phyloP scores from a whole-genome alignment of 2,113 vertebrate species.

The Charina bottae region DNA sequence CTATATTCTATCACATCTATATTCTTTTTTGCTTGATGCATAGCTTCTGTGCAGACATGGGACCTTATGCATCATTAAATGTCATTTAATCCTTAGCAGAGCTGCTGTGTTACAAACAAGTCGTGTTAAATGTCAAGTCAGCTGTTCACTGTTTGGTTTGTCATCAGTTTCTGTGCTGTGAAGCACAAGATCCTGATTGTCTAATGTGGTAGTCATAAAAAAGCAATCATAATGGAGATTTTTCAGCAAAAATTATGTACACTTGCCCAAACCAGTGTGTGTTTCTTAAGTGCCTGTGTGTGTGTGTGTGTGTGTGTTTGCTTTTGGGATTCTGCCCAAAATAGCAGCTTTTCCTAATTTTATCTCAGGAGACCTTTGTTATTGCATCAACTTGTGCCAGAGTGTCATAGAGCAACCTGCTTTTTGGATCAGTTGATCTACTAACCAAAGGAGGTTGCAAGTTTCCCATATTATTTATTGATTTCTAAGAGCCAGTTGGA shows the following conservation, averaged over 20 bases:
- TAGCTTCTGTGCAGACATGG: background rate
- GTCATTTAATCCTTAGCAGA: background rate
- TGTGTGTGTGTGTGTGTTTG: background rate
- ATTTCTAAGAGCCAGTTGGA: background rate
- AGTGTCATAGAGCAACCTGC: background rate
- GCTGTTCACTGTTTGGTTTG: background rate
- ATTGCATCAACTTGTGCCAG: too few relatives aligned
- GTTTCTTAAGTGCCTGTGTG: background rate
- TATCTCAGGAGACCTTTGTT: background rate
- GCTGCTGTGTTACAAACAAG: background rate
- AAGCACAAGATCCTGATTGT: background rate
- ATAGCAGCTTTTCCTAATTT: background rate
- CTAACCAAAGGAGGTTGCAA: background rate
- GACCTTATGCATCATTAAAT: conserved; percentile 6
- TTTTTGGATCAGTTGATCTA: background rate
- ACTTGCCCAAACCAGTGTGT: background rate
- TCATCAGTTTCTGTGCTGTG: accelerated
- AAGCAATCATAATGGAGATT: background rate
- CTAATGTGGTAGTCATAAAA: background rate
- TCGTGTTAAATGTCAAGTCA: background rate
- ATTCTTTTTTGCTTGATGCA: background rate
- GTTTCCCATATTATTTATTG: background rate
- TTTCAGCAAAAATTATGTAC: background rate
- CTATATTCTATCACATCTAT: too few relatives aligned
- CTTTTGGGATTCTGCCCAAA: background rate